Conservation (phyloP, 2,113 vertebrate species). For the Sceloporus undulatus region DNA sequence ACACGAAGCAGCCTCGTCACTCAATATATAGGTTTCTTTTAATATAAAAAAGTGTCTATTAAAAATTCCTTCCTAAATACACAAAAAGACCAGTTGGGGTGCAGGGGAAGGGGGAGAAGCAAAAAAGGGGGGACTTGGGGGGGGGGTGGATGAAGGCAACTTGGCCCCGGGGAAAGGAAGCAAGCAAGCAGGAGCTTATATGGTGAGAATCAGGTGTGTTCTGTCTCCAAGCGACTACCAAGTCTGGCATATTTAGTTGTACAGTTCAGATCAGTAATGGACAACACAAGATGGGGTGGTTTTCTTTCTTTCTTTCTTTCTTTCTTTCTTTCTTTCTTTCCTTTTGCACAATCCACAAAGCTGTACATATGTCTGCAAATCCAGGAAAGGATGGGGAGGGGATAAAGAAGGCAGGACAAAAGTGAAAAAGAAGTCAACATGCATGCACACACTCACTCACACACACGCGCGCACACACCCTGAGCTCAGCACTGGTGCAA, state of each 20-base stretch:
- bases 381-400: slow-evolving; percentile 7
- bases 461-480: slow-evolving; percentile 31
- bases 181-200: slow-evolving; percentile 44
- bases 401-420: neutral
- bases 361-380: slow-evolving; percentile 35
- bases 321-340: slow-evolving; percentile 30
- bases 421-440: neutral
- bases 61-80: slow-evolving; percentile 67
- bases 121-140: slow-evolving; percentile 1
- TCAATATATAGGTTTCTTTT: slow-evolving; percentile 53
- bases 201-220: slow-evolving; percentile 29
- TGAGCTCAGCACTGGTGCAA: slow-evolving; percentile 44
- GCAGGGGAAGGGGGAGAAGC: neutral
- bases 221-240: slow-evolving; percentile 27
- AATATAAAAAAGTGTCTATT: slow-evolving; percentile 58
- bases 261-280: slow-evolving; percentile 21
- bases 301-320: slow-evolving; percentile 16
- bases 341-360: slow-evolving; percentile 51
- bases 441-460: slow-evolving; percentile 5
- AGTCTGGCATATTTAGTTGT: slow-evolving; percentile 17
- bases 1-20: slow-evolving; percentile 14
- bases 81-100: slow-evolving; percentile 52
- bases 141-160: slow-evolving; percentile 26
- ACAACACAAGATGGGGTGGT: slow-evolving; percentile 23
- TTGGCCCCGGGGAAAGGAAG: slow-evolving; percentile 30